Base-by-base conservation (phyloP, 30 jellyfish, hydroid and myxozoan genomes). In the Nemopilema nomurai region DNA sequence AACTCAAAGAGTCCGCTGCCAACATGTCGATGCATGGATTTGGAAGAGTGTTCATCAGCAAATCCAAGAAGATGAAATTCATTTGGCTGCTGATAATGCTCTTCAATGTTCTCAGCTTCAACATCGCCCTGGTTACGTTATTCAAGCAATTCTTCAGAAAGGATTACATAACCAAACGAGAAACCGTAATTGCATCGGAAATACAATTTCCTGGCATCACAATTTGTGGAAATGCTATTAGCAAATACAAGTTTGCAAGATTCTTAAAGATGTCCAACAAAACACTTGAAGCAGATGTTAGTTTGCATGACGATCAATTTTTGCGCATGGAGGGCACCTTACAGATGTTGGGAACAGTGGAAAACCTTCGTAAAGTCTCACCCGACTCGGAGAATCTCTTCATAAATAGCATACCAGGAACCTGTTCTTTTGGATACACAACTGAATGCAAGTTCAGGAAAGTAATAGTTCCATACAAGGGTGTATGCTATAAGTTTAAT, bases 11-110 rank as follows among this genome's bases (percentile, higher is more conserved):
- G 41, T 73, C 79, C 13, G 87, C 87, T 4, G 83, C 75, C 28
- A 26, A 62, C 25, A 81, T 66, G 0, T 72, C 93, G 28, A 73
- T 84, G 93, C 93, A 84, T 49, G 93, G 93, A 0, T 74, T 84
- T 65, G 83, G 87, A n/a, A 86, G 93, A 3, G 33, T 71, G 0
- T 52, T 75, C 0, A 63, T 72, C n/a, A 50, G 86, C 31, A 69
- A 71, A 62, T 64, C 89, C 16, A 71, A 64, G 50, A 28, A 33
- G 17, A 23, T 21, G 49, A 51, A 71, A 62, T 26, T 71, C 18
- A 0, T 83, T 21, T 83, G 91, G 91, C 52, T 83, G 22, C 19
- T 22, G 21, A 69, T 62, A 1, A 83, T 83, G 17, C 79, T 83
- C 52, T 1, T 63, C n/a, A 51, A 51, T 24, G 16, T 41, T 6